Conservation (phyloP, 2,797 vertebrate genomes). For the Nyctalus aviator region DNA sequence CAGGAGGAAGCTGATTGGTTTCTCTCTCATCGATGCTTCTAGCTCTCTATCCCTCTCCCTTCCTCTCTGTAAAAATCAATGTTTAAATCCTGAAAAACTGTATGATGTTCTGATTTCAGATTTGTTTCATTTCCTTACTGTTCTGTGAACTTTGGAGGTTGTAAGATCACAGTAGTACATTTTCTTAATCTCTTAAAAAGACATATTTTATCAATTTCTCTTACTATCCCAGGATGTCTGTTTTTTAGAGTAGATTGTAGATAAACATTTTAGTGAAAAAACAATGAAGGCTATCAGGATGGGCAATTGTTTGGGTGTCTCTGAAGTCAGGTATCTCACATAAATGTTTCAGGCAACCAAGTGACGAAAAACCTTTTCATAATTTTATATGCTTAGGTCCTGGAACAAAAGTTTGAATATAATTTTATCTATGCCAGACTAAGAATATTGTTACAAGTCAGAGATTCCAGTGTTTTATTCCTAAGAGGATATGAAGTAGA, state of each 20-base stretch:
- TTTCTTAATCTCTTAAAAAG: not conserved
- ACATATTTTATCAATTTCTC: not conserved
- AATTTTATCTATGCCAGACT: slow-evolving; percentile 3
- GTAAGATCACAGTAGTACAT: not conserved
- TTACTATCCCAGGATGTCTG: not conserved
- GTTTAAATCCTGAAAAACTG: not conserved
- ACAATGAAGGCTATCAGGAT: not conserved
- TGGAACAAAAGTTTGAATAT: not conserved
- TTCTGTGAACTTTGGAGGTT: not conserved
- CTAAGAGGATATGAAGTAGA: not conserved
- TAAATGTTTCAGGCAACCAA: slow-evolving; percentile 35
- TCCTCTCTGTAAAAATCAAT: too few species aligned
- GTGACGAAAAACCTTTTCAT: slow-evolving; percentile 9
- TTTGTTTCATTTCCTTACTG: slow-evolving; percentile 22
- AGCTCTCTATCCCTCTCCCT: too few species aligned
- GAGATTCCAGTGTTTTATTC: not conserved
- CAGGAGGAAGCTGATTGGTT: too few species aligned
- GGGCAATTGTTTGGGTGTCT: not conserved
- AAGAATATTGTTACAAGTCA: not conserved
- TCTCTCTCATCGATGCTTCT: too few species aligned
- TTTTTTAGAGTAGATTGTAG: not conserved
- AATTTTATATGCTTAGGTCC: not conserved
- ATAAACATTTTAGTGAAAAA: not conserved
- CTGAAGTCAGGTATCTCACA: not conserved
- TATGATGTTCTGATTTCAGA: not conserved